phyloP scores from a whole-genome alignment of 2,888 invertebrate species.

The Cataglyphis albicans region DNA sequence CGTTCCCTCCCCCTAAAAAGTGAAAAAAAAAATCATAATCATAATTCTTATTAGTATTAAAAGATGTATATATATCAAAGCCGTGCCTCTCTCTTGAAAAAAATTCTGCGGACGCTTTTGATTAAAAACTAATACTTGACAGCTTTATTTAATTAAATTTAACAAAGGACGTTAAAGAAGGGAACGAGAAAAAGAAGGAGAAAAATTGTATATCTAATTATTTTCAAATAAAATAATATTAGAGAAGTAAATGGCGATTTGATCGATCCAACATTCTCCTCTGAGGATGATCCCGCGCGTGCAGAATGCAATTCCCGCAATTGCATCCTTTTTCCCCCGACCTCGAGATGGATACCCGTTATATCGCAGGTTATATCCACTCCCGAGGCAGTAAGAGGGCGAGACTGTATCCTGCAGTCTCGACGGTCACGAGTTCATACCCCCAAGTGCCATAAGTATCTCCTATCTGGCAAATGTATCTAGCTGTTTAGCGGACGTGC shows the following conservation, averaged over 20 bases:
- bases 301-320: slow-evolving; percentile 54
- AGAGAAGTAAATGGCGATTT: slow-evolving; percentile 23
- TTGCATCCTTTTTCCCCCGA: slow-evolving; percentile 17
- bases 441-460: slow-evolving; percentile 78
- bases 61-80: too few species aligned
- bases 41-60: too few species aligned
- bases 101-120: too few species aligned
- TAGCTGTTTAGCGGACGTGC: slow-evolving; percentile 80
- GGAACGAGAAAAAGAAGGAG: not conserved
- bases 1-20: too few species aligned
- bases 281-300: slow-evolving; percentile 19
- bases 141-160: not conserved
- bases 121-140: not conserved
- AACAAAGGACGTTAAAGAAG: not conserved
- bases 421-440: slow-evolving; percentile 78
- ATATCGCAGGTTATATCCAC: slow-evolving; percentile 64
- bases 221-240: not conserved
- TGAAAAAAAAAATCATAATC: too few species aligned
- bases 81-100: too few species aligned
- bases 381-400: slow-evolving; percentile 52
- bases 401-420: slow-evolving; percentile 67
- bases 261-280: slow-evolving; percentile 33
- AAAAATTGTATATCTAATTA: not conserved
- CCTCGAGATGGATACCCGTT: slow-evolving; percentile 60
- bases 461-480: slow-evolving; percentile 78